A percentile compares a stretch with the other conserved stretches of the same genome.
These are phyloP conservation scores for Oxyruncus cristatus DNA, from an alignment of 2,113 vertebrate species.

Conservation along the genomic window DNA sequence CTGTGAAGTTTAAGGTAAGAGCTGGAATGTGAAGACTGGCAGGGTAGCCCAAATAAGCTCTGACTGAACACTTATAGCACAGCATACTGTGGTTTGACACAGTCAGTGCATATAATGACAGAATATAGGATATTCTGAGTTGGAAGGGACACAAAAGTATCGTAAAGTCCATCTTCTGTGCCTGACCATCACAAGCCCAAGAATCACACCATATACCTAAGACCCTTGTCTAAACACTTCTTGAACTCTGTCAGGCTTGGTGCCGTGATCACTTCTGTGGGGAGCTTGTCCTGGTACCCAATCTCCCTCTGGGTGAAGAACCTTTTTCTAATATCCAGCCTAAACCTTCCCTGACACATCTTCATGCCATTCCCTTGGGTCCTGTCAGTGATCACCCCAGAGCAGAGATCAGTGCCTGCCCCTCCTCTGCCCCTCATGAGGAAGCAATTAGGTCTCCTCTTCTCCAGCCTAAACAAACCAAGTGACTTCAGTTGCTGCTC, in stretches of 20 bases:
- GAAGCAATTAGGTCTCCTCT: neutral
- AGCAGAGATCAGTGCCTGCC: neutral
- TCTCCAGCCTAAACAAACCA: neutral
- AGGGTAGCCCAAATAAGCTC: neutral
- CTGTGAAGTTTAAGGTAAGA: neutral
- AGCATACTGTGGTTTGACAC: neutral
- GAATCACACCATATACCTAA: neutral
- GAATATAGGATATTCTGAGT: neutral
- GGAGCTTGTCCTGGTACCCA: neutral
- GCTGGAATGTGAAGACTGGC: neutral
- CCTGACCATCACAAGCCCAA: neutral
- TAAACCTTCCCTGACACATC: fast-evolving
- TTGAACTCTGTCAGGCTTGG: neutral
- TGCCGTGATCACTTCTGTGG: neutral
- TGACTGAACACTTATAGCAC: neutral
- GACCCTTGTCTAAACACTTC: neutral
- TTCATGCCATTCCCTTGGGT: neutral
- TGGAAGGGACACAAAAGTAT: neutral
- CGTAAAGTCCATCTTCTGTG: neutral
- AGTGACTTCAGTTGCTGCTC: neutral
- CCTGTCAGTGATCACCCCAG: neutral
- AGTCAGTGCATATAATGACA: neutral
- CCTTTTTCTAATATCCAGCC: neutral
- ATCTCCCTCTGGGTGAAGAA: neutral
- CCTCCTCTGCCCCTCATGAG: fast-evolving